Conservation (phyloP, 2,113 vertebrate species). For the Garra rufa region DNA sequence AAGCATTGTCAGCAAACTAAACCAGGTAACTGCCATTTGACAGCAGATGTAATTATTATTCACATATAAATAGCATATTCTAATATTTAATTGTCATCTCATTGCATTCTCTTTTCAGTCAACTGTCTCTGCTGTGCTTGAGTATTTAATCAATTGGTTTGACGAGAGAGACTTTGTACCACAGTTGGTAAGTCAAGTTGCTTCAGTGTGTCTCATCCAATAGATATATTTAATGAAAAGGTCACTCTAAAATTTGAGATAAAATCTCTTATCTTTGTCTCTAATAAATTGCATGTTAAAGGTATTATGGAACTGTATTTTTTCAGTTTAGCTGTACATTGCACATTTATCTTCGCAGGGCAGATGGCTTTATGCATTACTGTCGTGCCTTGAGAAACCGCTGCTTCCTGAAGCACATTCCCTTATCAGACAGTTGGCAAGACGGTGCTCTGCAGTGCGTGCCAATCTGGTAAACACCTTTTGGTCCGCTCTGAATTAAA, state of each 20-base stretch:
- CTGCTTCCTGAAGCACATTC: conserved; percentile 95
- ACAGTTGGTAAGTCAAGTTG: conserved; percentile 85
- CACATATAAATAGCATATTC: background rate
- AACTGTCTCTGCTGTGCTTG: conserved; percentile 87
- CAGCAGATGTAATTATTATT: background rate
- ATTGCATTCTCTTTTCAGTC: conserved; percentile 74
- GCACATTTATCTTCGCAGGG: conserved; percentile 77
- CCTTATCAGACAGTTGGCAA: conserved; percentile 92
- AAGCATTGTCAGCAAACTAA: conserved; percentile 94
- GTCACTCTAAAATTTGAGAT: background rate
- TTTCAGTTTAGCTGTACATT: background rate
- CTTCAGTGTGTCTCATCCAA: background rate
- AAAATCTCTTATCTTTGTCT: background rate
- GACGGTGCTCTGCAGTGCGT: conserved; percentile 89
- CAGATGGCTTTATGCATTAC: conserved; percentile 89
- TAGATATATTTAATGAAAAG: background rate
- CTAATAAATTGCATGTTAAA: background rate
- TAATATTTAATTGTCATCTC: background rate
- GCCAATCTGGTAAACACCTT: conserved; percentile 80
- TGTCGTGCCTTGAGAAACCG: conserved; percentile 96
- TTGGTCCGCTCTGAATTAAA: background rate
- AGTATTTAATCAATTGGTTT: conserved; percentile 92
- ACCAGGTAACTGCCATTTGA: conserved; percentile 80
- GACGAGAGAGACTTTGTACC: conserved; percentile 88
- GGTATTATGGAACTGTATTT: background rate